Evolutionary conservation across 2,888 invertebrate genomes (phyloP), one percentile per base, ranked within the genome.

Genomic region (Epinotia nisella): DNA sequence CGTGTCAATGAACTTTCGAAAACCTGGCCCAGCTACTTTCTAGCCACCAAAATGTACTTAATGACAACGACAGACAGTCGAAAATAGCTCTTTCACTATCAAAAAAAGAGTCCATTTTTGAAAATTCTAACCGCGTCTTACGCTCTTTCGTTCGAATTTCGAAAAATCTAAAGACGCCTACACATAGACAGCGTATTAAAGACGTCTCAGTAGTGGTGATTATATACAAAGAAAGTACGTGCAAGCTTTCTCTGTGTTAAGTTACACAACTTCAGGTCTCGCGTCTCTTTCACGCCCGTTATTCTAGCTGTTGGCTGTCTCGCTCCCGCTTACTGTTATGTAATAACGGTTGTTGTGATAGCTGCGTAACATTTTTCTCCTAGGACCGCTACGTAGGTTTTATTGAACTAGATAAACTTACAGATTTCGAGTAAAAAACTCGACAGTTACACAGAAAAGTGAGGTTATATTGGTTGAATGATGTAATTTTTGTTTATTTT

Each of bases 281-380:
- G 79, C 78, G 78, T 91, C 92, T 87, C 88, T 85, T 82, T 92
- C 87, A 77, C 79, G 76, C 88, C 70, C 76, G 75, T 75, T 77
- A 80, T 70, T 77, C 76, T 74, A 76, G 75, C 75, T 80, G 77
- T 77, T 61, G 24, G 70, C 79, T 76, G 62, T 89, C 89, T 84
- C 87, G 75, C 74, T 91, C 85, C 76, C 78, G 75, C 87, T 75
- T 81, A 89, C 91, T 90, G 92, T 93, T 93, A 93, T 92, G 89
- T 88, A 92, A 93, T 93, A 93, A 93, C 92, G 91, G 93, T 91
- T 88, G 90, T 91, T 91, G 89, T 89, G 87, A 90, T 91, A 86
- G 87, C 86, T 84, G 87, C 83, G 89, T 91, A 92, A 90, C 90
- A 90, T 92, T 92, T 92, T 91, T 92, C 88, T 88, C 80, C 85